Evolutionary conservation across 2,797 vertebrate genomes (phyloP).

Genomic region (Passerculus sandwichensis): DNA sequence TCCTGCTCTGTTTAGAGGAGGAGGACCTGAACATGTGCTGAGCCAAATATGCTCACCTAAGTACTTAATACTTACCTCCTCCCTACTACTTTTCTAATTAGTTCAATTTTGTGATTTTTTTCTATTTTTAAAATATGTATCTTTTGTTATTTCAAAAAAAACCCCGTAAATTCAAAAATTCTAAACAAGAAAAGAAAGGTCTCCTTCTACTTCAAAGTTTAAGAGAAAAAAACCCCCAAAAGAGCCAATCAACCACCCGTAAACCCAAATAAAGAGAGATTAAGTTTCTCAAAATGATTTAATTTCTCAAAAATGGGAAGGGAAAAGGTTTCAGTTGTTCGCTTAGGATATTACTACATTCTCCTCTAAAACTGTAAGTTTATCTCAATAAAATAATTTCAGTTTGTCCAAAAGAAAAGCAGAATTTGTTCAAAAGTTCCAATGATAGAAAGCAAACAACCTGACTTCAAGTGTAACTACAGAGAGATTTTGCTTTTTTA

Average conservation of each 20-base stretch:
- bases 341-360: background rate
- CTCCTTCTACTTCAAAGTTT: background rate
- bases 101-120: background rate
- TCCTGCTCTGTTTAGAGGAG: background rate
- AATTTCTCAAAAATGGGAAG: background rate
- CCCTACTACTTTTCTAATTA: background rate
- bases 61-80: slow-evolving; percentile 18
- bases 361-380: background rate
- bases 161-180: background rate
- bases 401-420: background rate
- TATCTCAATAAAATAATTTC: background rate
- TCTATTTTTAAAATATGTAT: background rate
- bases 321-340: background rate
- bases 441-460: background rate
- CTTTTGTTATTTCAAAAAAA: background rate
- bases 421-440: background rate
- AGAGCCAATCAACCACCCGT: background rate
- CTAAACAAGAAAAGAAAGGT: background rate
- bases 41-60: slow-evolving; percentile 46
- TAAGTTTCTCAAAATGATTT: background rate
- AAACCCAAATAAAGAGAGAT: background rate
- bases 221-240: background rate
- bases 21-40: slow-evolving; percentile 23
- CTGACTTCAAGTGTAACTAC: background rate
- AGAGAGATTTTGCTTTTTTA: background rate